Conservation (phyloP, 2,113 vertebrate genomes). For the Damaliscus lunatus region DNA sequence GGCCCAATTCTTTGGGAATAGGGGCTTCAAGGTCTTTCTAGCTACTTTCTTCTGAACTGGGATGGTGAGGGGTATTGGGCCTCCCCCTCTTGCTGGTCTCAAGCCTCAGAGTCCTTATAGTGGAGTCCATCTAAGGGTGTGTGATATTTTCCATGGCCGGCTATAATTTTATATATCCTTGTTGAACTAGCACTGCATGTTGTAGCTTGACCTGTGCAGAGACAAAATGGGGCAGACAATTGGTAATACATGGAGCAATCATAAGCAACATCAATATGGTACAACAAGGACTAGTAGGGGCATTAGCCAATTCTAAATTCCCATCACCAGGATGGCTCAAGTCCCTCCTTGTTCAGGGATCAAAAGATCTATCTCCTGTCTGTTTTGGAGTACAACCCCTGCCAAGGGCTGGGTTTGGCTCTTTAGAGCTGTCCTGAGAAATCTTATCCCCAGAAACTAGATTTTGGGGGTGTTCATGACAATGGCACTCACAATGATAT, state of each 20-base stretch:
- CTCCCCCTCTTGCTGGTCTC: not conserved
- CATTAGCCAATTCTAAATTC: not conserved
- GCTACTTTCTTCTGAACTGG: not conserved
- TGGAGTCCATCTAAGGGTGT: not conserved
- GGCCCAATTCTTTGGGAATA: not conserved
- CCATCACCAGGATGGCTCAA: not conserved
- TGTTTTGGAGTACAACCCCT: not conserved
- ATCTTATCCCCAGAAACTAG: not conserved
- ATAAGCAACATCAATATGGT: not conserved
- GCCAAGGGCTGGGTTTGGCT: not conserved
- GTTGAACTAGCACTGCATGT: not conserved
- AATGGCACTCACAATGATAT: not conserved
- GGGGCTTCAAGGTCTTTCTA: not conserved
- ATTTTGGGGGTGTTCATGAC: not conserved
- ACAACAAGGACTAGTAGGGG: not conserved
- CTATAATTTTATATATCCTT: not conserved
- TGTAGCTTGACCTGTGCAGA: not conserved
- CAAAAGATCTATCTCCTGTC: not conserved
- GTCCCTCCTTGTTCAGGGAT: not conserved
- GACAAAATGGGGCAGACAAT: not conserved
- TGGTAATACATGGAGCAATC: not conserved
- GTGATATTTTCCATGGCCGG: not conserved
- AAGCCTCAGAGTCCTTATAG: not conserved
- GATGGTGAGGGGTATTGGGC: not conserved
- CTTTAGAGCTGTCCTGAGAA: not conserved